phyloP scores from a whole-genome alignment of 2,113 vertebrate genomes.

The Chrysemys picta region DNA sequence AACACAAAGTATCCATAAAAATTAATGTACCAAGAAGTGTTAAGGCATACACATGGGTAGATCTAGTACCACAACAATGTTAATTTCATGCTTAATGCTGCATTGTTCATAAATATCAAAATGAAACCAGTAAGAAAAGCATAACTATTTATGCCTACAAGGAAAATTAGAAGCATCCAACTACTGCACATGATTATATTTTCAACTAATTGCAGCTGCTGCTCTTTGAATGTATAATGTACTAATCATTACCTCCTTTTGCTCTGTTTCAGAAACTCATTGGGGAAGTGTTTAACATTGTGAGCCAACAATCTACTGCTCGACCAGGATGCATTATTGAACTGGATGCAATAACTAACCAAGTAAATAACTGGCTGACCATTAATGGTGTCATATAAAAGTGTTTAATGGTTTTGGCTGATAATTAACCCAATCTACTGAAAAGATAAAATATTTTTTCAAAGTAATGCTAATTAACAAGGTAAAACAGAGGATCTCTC shows the following conservation, averaged over 20 bases:
- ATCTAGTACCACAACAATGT: background rate
- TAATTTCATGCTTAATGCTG: background rate
- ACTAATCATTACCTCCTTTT: constrained; percentile 40
- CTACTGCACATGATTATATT: background rate
- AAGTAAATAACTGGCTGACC: constrained; percentile 81
- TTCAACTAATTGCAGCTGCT: background rate
- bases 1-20: background rate
- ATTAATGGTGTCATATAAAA: background rate
- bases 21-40: background rate
- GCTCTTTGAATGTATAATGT: background rate
- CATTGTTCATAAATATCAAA: background rate
- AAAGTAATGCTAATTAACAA: background rate
- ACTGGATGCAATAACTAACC: constrained; percentile 93
- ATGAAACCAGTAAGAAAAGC: background rate
- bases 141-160: background rate
- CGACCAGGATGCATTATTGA: constrained; percentile 98
- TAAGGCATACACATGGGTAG: background rate
- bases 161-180: background rate
- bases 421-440: background rate
- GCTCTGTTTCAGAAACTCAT: constrained; percentile 91
- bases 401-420: background rate
- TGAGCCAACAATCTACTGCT: constrained; percentile 98
- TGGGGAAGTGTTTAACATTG: constrained; percentile 98
- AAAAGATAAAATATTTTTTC: background rate
- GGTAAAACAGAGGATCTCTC: background rate